Evolutionary conservation across 2,113 vertebrate species (phyloP).

Genomic region (Centropus unirufus): DNA sequence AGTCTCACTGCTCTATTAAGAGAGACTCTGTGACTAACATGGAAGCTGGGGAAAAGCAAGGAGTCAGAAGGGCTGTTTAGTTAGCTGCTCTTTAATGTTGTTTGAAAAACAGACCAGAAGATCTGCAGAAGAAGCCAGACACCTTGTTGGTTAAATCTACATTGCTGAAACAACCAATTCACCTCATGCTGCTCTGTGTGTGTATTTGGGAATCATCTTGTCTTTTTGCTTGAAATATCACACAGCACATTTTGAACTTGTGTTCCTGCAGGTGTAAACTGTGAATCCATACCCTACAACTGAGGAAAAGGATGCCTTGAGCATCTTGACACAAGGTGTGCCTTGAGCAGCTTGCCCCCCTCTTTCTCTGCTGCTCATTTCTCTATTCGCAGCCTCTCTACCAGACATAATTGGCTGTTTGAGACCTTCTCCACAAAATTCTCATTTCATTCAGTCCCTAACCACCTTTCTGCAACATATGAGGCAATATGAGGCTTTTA

Average conservation of each 20-base stretch:
- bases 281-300: background rate
- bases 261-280: background rate
- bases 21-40: background rate
- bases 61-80: background rate
- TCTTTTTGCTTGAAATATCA: background rate
- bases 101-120: background rate
- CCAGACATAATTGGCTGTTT: background rate
- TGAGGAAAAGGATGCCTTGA: background rate
- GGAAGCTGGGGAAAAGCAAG: background rate
- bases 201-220: background rate
- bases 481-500: background rate
- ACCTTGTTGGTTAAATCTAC: background rate
- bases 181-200: background rate
- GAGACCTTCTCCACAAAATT: background rate
- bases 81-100: background rate
- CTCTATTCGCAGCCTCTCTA: background rate
- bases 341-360: background rate
- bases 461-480: background rate
- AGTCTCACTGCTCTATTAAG: background rate
- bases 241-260: background rate
- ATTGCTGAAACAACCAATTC: background rate
- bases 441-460: background rate
- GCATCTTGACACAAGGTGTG: background rate
- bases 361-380: background rate
- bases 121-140: background rate